These are phyloP conservation scores for Wasmannia auropunctata DNA, from an alignment of 1,140 invertebrate species.

Conservation along the genomic window DNA sequence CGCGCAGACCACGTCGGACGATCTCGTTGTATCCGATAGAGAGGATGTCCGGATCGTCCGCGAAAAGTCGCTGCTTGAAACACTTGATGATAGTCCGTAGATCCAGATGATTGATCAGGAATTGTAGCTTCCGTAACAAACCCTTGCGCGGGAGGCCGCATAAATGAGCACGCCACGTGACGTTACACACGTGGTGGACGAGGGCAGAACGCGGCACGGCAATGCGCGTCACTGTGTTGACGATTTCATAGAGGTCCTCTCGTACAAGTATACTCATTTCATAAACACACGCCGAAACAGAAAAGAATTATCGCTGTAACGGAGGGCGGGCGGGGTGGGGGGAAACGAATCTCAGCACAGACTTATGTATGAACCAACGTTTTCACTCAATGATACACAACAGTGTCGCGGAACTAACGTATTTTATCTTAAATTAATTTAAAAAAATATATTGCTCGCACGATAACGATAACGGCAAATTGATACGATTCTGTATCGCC, in stretches of 20 bases:
- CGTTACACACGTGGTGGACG: neutral
- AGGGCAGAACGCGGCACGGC: constrained; percentile 3
- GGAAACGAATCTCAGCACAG: neutral
- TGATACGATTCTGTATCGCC: constrained; percentile 23
- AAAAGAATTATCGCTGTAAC: neutral
- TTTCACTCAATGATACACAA: neutral
- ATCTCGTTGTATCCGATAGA: constrained; percentile 24
- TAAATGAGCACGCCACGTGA: constrained; percentile 3
- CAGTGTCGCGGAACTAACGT: neutral
- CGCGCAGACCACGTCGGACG: constrained; percentile 5
- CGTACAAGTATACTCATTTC: neutral
- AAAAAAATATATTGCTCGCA: neutral
- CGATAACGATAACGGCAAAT: constrained; percentile 54
- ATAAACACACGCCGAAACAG: neutral
- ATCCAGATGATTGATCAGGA: constrained; percentile 26
- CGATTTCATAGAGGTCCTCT: constrained; percentile 11
- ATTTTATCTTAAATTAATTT: neutral
- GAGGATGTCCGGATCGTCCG: constrained; percentile 26
- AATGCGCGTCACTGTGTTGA: constrained; percentile 7
- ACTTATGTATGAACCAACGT: neutral
- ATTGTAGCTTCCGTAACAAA: neutral
- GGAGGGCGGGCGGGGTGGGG: neutral
- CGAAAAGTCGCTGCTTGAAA: constrained; percentile 2
- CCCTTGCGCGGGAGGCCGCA: neutral
- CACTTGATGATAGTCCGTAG: constrained; percentile 32